phyloP scores from a whole-genome alignment of 1,140 invertebrate species.

The Aphaenogaster rudis region DNA sequence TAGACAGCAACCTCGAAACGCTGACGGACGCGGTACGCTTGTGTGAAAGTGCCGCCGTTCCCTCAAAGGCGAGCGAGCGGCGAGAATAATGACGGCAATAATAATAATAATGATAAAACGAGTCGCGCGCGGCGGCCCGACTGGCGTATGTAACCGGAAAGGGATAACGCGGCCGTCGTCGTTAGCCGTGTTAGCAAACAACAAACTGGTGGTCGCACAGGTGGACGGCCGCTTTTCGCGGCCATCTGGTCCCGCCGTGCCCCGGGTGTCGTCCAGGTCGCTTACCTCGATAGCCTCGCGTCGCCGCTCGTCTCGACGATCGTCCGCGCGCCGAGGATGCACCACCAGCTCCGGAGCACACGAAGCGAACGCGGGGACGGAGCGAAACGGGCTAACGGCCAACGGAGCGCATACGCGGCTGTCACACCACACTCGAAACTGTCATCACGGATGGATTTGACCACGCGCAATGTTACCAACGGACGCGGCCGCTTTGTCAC shows the following conservation, averaged over 20 bases:
- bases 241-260: slow-evolving; percentile 68
- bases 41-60: slow-evolving; percentile 17
- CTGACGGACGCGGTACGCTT: slow-evolving; percentile 6
- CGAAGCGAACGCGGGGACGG: background rate
- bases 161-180: slow-evolving; percentile 39
- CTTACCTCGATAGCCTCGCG: slow-evolving; percentile 36
- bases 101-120: slow-evolving; percentile 12
- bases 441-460: slow-evolving; percentile 71
- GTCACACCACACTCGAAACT: slow-evolving; percentile 74
- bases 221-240: slow-evolving; percentile 47
- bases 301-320: slow-evolving; percentile 2
- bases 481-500: slow-evolving; percentile 18
- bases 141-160: slow-evolving; percentile 36
- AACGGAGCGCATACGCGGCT: slow-evolving; percentile 70
- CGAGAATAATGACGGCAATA: background rate
- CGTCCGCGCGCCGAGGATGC: background rate
- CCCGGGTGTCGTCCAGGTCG: slow-evolving; percentile 14
- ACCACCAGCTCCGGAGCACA: too few relatives aligned
- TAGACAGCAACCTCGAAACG: slow-evolving; percentile 8
- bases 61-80: background rate
- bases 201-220: slow-evolving; percentile 72
- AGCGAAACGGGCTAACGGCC: background rate
- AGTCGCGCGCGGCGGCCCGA: slow-evolving; percentile 7
- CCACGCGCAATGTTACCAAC: slow-evolving; percentile 69
- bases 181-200: slow-evolving; percentile 69